Evolutionary conservation across 2,113 vertebrate species (phyloP).

Genomic region (Urocitellus parryii): DNA sequence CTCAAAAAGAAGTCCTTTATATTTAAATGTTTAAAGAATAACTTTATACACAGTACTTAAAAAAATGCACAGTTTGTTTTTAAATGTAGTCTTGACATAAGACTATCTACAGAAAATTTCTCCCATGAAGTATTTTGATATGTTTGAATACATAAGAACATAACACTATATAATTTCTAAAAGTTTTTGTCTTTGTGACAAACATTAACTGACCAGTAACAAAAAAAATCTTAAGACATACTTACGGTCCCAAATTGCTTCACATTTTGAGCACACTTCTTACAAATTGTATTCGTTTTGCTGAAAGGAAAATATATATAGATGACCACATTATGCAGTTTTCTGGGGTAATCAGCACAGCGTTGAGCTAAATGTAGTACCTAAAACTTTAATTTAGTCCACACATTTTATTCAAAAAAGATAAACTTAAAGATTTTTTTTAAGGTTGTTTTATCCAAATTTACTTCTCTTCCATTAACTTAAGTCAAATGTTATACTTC

Average conservation of each 20-base stretch:
- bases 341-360: background rate
- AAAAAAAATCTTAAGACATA: conserved; percentile 72
- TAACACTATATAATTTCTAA: background rate
- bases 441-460: background rate
- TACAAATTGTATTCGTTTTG: conserved; percentile 99
- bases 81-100: conserved; percentile 6
- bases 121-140: conserved; percentile 1
- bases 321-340: conserved; percentile 40
- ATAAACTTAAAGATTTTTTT: background rate
- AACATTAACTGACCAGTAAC: background rate
- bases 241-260: conserved; percentile 99
- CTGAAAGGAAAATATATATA: conserved; percentile 86
- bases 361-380: background rate
- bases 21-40: conserved; percentile 31
- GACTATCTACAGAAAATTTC: background rate
- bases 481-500: background rate
- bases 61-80: background rate
- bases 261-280: conserved; percentile 99
- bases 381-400: conserved; percentile 17
- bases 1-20: background rate
- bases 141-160: background rate
- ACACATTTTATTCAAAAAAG: background rate
- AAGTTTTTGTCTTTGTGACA: background rate
- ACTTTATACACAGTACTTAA: background rate
- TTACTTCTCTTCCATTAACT: background rate